A percentile compares a stretch with the other conserved stretches of the same genome.
Conservation (phyloP, 2,797 vertebrate genomes). For the Microhierax caerulescens region DNA sequence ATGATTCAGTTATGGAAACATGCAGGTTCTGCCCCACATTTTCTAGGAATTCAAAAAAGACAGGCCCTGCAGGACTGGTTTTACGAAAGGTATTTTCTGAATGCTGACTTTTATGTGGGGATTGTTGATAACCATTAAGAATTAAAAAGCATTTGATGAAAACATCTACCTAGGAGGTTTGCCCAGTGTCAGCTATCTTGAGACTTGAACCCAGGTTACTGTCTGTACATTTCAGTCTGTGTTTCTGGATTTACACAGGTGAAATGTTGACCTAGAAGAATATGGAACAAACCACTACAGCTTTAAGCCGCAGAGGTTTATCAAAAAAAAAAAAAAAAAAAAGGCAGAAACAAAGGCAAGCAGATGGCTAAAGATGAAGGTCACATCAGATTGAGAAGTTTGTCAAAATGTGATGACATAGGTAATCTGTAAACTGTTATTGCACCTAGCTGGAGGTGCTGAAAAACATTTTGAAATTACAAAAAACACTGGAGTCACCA, state of each 20-base stretch:
- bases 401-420: constrained; percentile 98
- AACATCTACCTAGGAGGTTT: constrained; percentile 27
- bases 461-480: constrained; percentile 98
- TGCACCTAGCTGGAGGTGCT: constrained; percentile 93
- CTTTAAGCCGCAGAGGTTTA: constrained; percentile 78
- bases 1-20: neutral
- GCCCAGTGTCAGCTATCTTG: neutral
- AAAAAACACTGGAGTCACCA: constrained; percentile 86
- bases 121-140: neutral
- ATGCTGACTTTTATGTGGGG: neutral
- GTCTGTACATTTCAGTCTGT: constrained; percentile 42
- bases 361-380: constrained; percentile 96
- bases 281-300: constrained; percentile 72
- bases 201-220: constrained; percentile 57
- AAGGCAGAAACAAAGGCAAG: constrained; percentile 82
- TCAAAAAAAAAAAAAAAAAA: constrained; percentile 47
- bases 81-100: constrained; percentile 16
- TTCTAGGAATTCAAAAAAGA: neutral
- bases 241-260: constrained; percentile 75
- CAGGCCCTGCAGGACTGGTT: neutral
- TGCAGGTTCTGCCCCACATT: neutral
- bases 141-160: constrained; percentile 67
- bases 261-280: constrained; percentile 76
- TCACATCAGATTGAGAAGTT: constrained; percentile 96
- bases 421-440: constrained; percentile 97